These are phyloP conservation scores for Conistra vaccinii DNA, from an alignment of 2,888 invertebrate genomes.

Conservation along the genomic window DNA sequence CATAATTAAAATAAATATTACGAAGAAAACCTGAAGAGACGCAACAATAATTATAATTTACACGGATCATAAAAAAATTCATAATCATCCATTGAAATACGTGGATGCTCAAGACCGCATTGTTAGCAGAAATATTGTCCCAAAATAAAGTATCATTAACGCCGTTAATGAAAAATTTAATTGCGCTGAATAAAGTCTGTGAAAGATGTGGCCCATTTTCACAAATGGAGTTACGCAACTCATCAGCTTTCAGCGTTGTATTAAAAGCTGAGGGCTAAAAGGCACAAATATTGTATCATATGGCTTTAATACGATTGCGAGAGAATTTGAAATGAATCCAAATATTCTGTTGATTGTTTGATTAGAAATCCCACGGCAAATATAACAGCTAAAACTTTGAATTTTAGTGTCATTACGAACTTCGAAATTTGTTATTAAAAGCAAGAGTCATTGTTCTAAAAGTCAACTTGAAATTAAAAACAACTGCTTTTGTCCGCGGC, in stretches of 20 bases:
- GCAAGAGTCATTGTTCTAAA: background rate
- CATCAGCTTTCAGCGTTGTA: slow-evolving; percentile 57
- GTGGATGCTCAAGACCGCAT: slow-evolving; percentile 15
- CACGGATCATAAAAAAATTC: background rate
- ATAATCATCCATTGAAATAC: background rate
- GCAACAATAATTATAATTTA: background rate
- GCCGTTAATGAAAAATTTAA: slow-evolving; percentile 64
- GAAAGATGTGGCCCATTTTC: slow-evolving; percentile 67
- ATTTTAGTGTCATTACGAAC: background rate
- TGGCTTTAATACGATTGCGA: slow-evolving; percentile 47
- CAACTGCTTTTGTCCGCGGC: background rate
- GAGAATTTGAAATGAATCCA: slow-evolving; percentile 41
- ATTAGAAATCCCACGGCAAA: slow-evolving; percentile 22
- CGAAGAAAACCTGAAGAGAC: too few relatives aligned
- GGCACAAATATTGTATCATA: slow-evolving; percentile 54
- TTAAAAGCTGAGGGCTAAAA: slow-evolving; percentile 57
- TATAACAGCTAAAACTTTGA: background rate
- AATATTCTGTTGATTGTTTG: slow-evolving; percentile 36
- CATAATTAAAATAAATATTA: too few relatives aligned
- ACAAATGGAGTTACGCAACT: slow-evolving; percentile 65
- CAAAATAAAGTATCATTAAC: slow-evolving; percentile 56
- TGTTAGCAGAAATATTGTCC: slow-evolving; percentile 30
- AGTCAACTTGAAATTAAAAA: background rate
- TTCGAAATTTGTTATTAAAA: background rate
- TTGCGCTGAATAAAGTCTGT: slow-evolving; percentile 61